A percentile compares a stretch with the other conserved stretches of the same genome.
Evolutionary conservation across 2,888 invertebrate genomes (phyloP).

Genomic region (Iselma pallidipennis): DNA sequence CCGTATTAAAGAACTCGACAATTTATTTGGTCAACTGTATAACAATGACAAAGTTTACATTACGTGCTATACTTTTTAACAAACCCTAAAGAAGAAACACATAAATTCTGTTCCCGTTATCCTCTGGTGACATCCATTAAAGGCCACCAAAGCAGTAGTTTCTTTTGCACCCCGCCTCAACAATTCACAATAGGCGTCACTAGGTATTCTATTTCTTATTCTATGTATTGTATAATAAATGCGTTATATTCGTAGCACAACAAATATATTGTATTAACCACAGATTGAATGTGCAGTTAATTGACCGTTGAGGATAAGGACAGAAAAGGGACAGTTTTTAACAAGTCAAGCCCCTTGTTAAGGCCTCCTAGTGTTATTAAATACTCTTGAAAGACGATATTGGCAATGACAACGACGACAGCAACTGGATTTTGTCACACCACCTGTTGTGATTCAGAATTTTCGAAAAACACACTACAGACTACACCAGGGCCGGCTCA

Average conservation of each 20-base stretch:
- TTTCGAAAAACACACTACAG: constrained; percentile 11
- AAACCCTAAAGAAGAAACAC: constrained; percentile 36
- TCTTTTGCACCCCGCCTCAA: constrained; percentile 3
- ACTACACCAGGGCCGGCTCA: background rate
- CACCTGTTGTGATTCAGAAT: constrained; percentile 41
- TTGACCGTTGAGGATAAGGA: constrained; percentile 47
- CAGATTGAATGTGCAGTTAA: constrained; percentile 50
- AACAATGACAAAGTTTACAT: constrained; percentile 41
- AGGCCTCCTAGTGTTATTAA: constrained; percentile 34
- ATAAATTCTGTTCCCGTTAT: constrained; percentile 37
- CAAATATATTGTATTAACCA: constrained; percentile 47
- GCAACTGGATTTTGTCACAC: constrained; percentile 32
- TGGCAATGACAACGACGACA: too few relatives aligned
- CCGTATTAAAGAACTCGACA: background rate
- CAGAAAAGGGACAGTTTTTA: constrained; percentile 28
- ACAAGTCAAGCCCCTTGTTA: constrained; percentile 36
- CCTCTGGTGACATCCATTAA: constrained; percentile 46
- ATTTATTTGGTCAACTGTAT: constrained; percentile 11
- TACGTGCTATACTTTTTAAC: constrained; percentile 40
- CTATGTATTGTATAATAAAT: too few relatives aligned
- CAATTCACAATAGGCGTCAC: constrained; percentile 3
- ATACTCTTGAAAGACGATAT: constrained; percentile 33
- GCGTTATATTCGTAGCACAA: constrained; percentile 36
- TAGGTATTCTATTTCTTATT: constrained; percentile 10
- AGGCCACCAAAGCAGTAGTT: constrained; percentile 38